A percentile compares a stretch with the other conserved stretches of the same genome.
Conservation (phyloP, 2,888 invertebrate genomes). For the Alloplasta piceator region DNA sequence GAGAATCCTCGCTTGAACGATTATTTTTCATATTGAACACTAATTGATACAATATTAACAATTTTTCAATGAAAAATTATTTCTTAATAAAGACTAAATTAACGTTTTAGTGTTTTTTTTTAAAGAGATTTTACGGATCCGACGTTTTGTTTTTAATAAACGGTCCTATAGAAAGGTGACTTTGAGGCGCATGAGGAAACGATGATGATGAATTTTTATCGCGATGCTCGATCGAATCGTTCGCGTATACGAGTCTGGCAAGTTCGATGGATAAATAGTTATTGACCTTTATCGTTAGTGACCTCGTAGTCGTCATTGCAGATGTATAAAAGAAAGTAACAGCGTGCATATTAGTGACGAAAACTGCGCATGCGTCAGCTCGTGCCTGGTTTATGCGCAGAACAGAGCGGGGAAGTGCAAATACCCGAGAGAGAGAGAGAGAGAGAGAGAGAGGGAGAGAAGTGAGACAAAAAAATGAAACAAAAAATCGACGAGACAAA, state of each 20-base stretch:
- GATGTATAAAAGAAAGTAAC: slow-evolving; percentile 55
- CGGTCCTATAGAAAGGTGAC: too few relatives aligned
- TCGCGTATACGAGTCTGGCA: slow-evolving; percentile 39
- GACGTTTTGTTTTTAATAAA: too few relatives aligned
- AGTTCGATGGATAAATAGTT: slow-evolving; percentile 72
- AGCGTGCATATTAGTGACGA: too few relatives aligned
- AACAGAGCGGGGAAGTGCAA: slow-evolving; percentile 24
- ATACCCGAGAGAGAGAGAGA: slow-evolving; percentile 29
- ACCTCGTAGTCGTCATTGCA: slow-evolving; percentile 61
- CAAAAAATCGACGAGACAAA: slow-evolving; percentile 10
- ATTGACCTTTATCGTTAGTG: slow-evolving; percentile 76
- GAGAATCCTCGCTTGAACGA: too few relatives aligned
- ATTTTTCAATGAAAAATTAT: too few relatives aligned
- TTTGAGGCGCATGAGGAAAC: too few relatives aligned
- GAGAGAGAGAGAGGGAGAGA: slow-evolving; percentile 23
- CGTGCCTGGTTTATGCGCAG: slow-evolving; percentile 43
- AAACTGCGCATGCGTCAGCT: slow-evolving; percentile 59
- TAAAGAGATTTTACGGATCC: too few relatives aligned
- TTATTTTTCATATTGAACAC: too few relatives aligned
- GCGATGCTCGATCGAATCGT: slow-evolving; percentile 26
- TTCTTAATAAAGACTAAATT: too few relatives aligned
- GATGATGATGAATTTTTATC: background rate
- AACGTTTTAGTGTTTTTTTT: too few relatives aligned
- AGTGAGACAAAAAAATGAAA: slow-evolving; percentile 18
- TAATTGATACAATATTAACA: too few relatives aligned